A percentile compares a stretch with the other conserved stretches of the same genome.
These are phyloP conservation scores for Galemys pyrenaicus DNA, from an alignment of 2,113 vertebrate genomes.

Conservation along the genomic window DNA sequence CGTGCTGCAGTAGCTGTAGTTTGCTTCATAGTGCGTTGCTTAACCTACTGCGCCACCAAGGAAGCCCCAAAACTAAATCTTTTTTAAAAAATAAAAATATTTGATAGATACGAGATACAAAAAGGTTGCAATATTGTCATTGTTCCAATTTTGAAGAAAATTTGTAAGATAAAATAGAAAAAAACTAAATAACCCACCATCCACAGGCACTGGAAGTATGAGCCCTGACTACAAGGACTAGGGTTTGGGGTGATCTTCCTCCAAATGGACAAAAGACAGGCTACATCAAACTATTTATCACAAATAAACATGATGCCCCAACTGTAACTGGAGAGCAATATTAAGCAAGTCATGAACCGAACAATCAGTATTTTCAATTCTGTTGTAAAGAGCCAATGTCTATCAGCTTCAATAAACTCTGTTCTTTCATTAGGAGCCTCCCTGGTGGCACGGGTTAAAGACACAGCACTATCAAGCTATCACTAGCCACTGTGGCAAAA, in stretches of 20 bases:
- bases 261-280: neutral
- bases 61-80: too few species aligned
- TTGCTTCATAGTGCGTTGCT: too few species aligned
- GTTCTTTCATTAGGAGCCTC: too few species aligned
- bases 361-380: neutral
- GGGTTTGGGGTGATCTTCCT: neutral
- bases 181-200: neutral
- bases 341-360: neutral
- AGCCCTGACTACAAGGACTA: neutral
- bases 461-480: too few species aligned
- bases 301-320: neutral
- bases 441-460: too few species aligned
- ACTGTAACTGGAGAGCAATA: neutral
- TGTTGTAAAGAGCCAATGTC: neutral
- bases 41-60: too few species aligned
- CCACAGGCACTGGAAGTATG: neutral
- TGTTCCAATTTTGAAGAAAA: conserved; percentile 30
- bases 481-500: too few species aligned
- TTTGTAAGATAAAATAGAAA: neutral
- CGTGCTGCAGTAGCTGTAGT: too few species aligned
- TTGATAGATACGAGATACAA: neutral
- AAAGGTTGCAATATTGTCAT: neutral
- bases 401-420: neutral
- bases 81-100: too few species aligned
- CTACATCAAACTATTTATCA: neutral